Evolutionary conservation across 2,888 invertebrate genomes (phyloP).

Genomic region (Megaustenia siamemsis): DNA sequence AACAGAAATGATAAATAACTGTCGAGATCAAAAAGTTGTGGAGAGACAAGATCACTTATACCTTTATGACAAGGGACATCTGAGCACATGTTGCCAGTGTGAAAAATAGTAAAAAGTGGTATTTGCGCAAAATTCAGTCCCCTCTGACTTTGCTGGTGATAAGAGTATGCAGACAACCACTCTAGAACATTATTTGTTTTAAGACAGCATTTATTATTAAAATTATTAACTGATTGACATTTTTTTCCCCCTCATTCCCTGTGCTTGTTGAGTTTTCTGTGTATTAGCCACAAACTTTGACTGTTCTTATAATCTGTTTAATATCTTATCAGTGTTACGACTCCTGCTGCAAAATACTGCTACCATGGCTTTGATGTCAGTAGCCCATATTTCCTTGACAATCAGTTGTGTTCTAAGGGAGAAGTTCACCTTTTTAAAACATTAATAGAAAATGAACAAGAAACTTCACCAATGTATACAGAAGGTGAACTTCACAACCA

Average conservation of each 20-base stretch:
- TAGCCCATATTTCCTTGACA: slow-evolving; percentile 32
- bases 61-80: too few species aligned
- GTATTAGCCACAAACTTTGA: background rate
- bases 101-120: too few species aligned
- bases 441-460: slow-evolving; percentile 15
- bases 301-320: background rate
- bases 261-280: background rate
- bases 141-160: too few species aligned
- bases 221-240: background rate
- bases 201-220: background rate
- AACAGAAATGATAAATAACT: too few species aligned
- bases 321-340: background rate
- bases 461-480: background rate
- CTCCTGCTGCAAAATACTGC: slow-evolving; percentile 51
- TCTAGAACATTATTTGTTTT: background rate
- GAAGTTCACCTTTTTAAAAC: slow-evolving; percentile 26
- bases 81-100: too few species aligned
- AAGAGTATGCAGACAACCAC: too few species aligned
- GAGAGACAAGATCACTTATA: background rate
- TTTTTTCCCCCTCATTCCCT: background rate
- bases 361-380: slow-evolving; percentile 53
- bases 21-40: background rate
- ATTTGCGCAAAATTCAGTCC: too few species aligned
- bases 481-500: background rate
- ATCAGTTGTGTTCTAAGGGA: slow-evolving; percentile 52